Evolutionary conservation across 2,888 invertebrate genomes (phyloP), one percentile per base, ranked within the genome.

Genomic region (Notodromas monacha): DNA sequence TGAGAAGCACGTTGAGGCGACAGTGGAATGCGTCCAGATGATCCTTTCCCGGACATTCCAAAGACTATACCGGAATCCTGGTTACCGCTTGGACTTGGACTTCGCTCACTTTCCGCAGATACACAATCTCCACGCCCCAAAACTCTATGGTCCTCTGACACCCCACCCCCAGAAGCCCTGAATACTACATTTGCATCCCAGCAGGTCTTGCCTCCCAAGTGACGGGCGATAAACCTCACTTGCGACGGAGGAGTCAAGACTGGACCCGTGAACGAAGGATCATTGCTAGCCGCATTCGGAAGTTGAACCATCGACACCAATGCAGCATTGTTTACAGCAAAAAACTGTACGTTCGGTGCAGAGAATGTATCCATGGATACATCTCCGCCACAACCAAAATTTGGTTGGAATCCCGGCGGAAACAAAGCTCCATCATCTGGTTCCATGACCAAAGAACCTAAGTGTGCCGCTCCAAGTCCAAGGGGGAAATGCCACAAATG

Each of bases 111-210:
- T n/a, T n/a, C n/a, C 21, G n/a, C 8, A 21, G 21, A 21, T 21
- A 8, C 21, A n/a, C 21, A 21, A n/a, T 21, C 8, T 21, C n/a
- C 21, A 8, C n/a, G 8, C 8, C 21, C 21, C n/a, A n/a, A n/a
- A 21, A 21, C 6, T n/a, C 21, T n/a, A 21, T n/a, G 6, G 21
- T 21, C 21, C 21, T 8, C n/a, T n/a, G 21, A 21, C 21, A 21
- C n/a, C 21, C n/a, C 21, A 6, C n/a, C 21, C 8, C 6, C 21
- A 21, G 36, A 34, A n/a, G 34, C 37, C 5, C 40, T 48, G 50
- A 76, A 76, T 1, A 89, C 55, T 34, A 81, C 70, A 1, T 79
- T 73, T 26, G 76, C 76, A 51, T 89, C 86, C 86, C 89, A 89
- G 41, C 77, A 76, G 30, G 76, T 73, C 53, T 86, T 89, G 30